Evolutionary conservation across 2,888 invertebrate species (phyloP), one percentile per base, ranked within the genome.

Genomic region (Marronus borbonicus): DNA sequence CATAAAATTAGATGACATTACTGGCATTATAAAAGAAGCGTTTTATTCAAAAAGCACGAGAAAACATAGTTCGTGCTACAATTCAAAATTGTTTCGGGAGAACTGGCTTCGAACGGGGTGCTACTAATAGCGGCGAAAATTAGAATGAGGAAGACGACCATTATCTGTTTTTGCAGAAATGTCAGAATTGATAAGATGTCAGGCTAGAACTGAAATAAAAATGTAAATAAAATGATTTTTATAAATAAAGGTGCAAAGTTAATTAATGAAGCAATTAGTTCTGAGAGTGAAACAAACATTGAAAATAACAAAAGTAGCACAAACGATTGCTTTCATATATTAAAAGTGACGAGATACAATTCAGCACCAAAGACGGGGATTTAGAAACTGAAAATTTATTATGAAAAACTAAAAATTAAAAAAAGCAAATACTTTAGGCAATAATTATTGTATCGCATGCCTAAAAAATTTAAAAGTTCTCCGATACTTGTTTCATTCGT

Each of bases 191-290:
- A 44, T 44, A 12, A 8, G 5, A 64, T 36, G 36, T 8, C 64
- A 64, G 31, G 0, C 64, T 10, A 17, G 55, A 64, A 10, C 31
- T 0, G 24, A 24, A 24, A 24, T 24, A 24, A 12, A 0, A 64
- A 4, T 10, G n/a, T 28, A 64, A 64, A 12, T 64, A 5, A 12
- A 2, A 14, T 28, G 64, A 31, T 31, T 64, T 24, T 64, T 64
- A 64, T 64, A 64, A 64, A 64, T 64, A 7, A 3, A 24, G 62
- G 24, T 24, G 24, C 24, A 24, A 24, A 62, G 3, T 28, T 62
- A 24, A 62, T 62, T 28, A 55, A 55, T 55, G 17, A 17, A 55
- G 17, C n/a, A 64, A 64, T 64, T 28, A 64, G 31, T 36, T 64
- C 28, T 64, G 64, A 64, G 2, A 14, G 31, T 5, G 64, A 64